Evolutionary conservation across 2,113 vertebrate genomes (phyloP).

Genomic region (Mystacornis crossleyi): DNA sequence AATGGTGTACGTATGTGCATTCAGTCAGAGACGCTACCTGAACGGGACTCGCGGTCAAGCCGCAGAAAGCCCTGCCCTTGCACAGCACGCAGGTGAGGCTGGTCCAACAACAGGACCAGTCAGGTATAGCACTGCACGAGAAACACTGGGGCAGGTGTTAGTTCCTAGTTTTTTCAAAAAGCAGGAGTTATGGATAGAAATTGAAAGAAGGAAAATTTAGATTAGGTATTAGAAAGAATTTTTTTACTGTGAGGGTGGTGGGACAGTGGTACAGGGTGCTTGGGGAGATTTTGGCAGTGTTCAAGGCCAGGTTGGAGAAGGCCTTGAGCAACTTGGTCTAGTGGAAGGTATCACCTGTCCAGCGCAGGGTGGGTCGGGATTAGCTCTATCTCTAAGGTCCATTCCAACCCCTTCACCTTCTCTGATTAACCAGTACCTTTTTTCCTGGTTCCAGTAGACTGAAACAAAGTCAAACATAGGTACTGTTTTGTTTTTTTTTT

Average conservation of each 20-base stretch:
- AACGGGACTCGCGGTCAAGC: not conserved
- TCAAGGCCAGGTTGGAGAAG: not conserved
- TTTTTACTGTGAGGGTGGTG: not conserved
- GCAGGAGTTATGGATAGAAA: not conserved
- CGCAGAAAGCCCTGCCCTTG: not conserved
- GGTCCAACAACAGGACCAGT: fast-evolving
- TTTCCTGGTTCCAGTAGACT: not conserved
- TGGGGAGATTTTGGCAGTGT: too few relatives aligned
- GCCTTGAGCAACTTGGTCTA: not conserved
- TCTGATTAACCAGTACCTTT: not conserved
- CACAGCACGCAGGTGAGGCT: not conserved
- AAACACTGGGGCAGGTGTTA: fast-evolving
- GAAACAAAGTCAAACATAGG: not conserved
- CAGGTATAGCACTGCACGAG: too few relatives aligned
- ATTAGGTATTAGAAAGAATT: not conserved
- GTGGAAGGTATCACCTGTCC: not conserved
- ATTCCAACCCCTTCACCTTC: not conserved
- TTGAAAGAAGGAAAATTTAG: not conserved
- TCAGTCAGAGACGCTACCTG: not conserved
- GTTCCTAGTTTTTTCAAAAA: not conserved
- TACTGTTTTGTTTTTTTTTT: not conserved
- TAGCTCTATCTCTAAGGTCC: fast-evolving
- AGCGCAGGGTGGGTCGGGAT: too few relatives aligned
- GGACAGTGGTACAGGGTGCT: not conserved
- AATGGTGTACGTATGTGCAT: fast-evolving